A percentile compares a stretch with the other conserved stretches of the same genome.
These are phyloP conservation scores for Nasonia vitripennis DNA, from an alignment of 1,140 invertebrate genomes.

Conservation along the genomic window DNA sequence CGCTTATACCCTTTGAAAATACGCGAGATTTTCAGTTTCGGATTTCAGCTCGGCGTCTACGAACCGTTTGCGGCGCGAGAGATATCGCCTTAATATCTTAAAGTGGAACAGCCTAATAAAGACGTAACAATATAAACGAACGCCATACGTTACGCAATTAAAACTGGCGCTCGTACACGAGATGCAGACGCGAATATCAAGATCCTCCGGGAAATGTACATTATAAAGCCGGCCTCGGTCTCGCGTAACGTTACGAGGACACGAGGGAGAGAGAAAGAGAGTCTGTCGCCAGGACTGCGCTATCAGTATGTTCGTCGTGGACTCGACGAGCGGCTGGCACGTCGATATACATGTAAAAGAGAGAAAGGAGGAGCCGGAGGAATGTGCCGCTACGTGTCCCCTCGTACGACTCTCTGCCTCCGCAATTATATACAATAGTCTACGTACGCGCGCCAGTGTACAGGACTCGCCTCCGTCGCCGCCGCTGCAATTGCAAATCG, in stretches of 20 bases:
- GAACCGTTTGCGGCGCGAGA: too few species aligned
- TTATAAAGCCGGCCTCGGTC: background rate
- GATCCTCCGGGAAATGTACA: background rate
- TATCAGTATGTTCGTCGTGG: background rate
- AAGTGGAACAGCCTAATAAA: background rate
- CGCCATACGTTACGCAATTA: background rate
- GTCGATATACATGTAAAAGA: conserved; percentile 4
- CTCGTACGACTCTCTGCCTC: background rate
- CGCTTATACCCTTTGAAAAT: background rate
- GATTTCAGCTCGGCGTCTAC: background rate
- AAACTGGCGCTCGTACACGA: background rate
- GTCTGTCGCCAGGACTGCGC: background rate
- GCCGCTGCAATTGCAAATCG: background rate
- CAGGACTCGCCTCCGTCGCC: too few species aligned
- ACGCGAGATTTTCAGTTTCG: background rate
- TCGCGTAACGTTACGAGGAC: background rate
- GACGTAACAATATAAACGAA: background rate
- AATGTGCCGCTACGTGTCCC: background rate
- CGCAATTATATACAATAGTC: background rate
- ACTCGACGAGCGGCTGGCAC: background rate
- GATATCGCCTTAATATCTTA: background rate
- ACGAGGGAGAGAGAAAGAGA: too few species aligned
- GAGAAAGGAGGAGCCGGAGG: background rate
- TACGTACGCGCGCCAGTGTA: background rate
- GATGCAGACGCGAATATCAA: background rate